phyloP scores from a whole-genome alignment of 2,888 invertebrate genomes.

The Plagodis pulveraria region DNA sequence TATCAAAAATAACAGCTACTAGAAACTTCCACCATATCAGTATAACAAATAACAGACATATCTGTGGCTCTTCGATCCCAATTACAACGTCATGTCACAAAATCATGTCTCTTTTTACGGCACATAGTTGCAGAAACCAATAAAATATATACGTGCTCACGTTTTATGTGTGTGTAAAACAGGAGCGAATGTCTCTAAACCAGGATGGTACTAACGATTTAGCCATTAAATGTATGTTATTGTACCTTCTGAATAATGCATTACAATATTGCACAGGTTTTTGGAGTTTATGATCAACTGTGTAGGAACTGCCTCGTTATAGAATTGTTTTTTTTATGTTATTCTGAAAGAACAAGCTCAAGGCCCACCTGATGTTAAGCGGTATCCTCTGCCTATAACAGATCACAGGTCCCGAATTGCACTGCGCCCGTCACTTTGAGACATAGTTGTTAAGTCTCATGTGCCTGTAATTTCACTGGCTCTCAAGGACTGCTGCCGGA shows the following conservation, averaged over 20 bases:
- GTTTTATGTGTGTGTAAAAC: constrained; percentile 54
- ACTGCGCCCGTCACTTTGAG: too few relatives aligned
- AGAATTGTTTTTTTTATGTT: too few relatives aligned
- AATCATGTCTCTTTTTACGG: constrained; percentile 39
- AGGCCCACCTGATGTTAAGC: too few relatives aligned
- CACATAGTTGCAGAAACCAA: constrained; percentile 41
- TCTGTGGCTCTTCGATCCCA: neutral
- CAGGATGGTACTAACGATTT: constrained; percentile 5
- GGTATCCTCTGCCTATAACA: too few relatives aligned
- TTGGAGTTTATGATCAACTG: neutral
- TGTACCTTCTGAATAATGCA: neutral
- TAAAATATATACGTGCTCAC: constrained; percentile 48
- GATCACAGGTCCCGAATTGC: too few relatives aligned
- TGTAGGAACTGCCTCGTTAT: neutral
- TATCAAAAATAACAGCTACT: too few relatives aligned
- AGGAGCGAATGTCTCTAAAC: constrained; percentile 42
- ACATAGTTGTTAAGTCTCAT: too few relatives aligned
- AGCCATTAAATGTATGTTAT: neutral
- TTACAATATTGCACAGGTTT: neutral
- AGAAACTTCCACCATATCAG: too few relatives aligned
- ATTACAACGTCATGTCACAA: constrained; percentile 5
- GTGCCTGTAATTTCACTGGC: too few relatives aligned
- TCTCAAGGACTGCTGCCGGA: too few relatives aligned
- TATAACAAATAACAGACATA: too few relatives aligned
- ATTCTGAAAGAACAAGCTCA: too few relatives aligned